These are phyloP conservation scores for Luidia sarsii DNA, from an alignment of 53 echinoderm and acorn worm species.

Conservation along the genomic window DNA sequence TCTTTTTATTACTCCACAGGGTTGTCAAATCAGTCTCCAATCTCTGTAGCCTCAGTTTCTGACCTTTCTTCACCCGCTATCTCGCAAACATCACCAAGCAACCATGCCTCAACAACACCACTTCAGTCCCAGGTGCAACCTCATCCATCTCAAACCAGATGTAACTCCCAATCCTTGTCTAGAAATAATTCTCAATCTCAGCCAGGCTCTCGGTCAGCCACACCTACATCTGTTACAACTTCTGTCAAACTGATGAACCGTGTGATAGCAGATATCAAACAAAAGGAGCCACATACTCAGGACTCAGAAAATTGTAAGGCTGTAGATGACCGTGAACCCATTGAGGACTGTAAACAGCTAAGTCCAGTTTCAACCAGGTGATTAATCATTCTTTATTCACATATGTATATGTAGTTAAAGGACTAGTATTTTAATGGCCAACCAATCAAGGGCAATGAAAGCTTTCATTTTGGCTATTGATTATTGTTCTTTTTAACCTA, in stretches of 20 bases:
- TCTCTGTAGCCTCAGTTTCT: slow-evolving; percentile 91
- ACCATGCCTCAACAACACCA: slow-evolving; percentile 63
- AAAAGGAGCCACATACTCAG: background rate
- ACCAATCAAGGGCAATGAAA: too few species aligned
- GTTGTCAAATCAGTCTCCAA: slow-evolving; percentile 89
- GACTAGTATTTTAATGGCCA: too few species aligned
- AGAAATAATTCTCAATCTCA: slow-evolving; percentile 33
- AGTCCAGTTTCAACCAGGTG: slow-evolving; percentile 50
- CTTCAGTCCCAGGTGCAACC: slow-evolving; percentile 29
- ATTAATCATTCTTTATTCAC: background rate
- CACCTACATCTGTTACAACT: slow-evolving; percentile 4
- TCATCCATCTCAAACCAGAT: slow-evolving; percentile 21
- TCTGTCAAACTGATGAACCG: slow-evolving; percentile 14
- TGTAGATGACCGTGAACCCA: background rate
- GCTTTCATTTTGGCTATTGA: background rate
- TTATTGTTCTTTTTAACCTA: background rate
- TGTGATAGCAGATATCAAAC: slow-evolving; percentile 7
- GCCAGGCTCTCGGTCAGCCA: slow-evolving; percentile 18
- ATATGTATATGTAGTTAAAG: too few species aligned
- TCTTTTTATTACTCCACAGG: slow-evolving; percentile 63
- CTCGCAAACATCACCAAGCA: slow-evolving; percentile 66
- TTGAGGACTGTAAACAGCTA: slow-evolving; percentile 19
- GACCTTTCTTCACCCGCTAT: slow-evolving; percentile 84
- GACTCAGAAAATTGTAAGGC: slow-evolving; percentile 14
- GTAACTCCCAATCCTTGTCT: slow-evolving; percentile 23